A percentile compares a stretch with the other conserved stretches of the same genome.
Conservation (phyloP, 2,797 vertebrate genomes). For the Mergus octosetaceus region DNA sequence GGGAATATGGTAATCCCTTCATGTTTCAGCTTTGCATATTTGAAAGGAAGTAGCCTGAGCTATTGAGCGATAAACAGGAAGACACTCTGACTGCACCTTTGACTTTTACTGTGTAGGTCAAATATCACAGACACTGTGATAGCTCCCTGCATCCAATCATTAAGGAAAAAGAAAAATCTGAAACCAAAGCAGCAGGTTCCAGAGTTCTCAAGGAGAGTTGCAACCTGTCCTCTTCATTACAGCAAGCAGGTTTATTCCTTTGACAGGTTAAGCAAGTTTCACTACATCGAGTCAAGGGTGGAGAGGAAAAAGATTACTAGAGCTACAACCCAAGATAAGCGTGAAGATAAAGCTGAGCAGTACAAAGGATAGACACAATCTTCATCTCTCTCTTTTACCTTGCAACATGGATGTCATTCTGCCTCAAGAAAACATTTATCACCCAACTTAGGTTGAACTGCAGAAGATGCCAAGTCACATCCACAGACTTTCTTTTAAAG, state of each 20-base stretch:
- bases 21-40: slow-evolving; percentile 14
- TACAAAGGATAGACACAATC: slow-evolving; percentile 50
- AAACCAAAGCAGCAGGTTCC: slow-evolving; percentile 32
- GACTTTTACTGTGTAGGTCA: slow-evolving; percentile 55
- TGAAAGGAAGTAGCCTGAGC: slow-evolving; percentile 39
- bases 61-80: slow-evolving; percentile 63
- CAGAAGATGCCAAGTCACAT: slow-evolving; percentile 26
- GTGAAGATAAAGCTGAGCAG: slow-evolving; percentile 18
- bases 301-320: slow-evolving; percentile 55
- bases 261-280: slow-evolving; percentile 56
- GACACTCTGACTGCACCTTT: slow-evolving; percentile 58
- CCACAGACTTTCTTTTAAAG: neutral
- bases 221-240: slow-evolving; percentile 30
- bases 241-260: slow-evolving; percentile 39
- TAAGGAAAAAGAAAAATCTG: neutral
- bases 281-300: slow-evolving; percentile 49
- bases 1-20: slow-evolving; percentile 28
- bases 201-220: neutral
- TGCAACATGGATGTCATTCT: slow-evolving; percentile 48
- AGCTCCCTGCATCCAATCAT: neutral
- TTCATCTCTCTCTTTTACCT: slow-evolving; percentile 40
- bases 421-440: slow-evolving; percentile 34
- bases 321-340: slow-evolving; percentile 39
- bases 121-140: slow-evolving; percentile 8
- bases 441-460: slow-evolving; percentile 1